A percentile compares a stretch with the other conserved stretches of the same genome.
Evolutionary conservation across 1,140 invertebrate species (phyloP).

Genomic region (Bombus consobrinus): DNA sequence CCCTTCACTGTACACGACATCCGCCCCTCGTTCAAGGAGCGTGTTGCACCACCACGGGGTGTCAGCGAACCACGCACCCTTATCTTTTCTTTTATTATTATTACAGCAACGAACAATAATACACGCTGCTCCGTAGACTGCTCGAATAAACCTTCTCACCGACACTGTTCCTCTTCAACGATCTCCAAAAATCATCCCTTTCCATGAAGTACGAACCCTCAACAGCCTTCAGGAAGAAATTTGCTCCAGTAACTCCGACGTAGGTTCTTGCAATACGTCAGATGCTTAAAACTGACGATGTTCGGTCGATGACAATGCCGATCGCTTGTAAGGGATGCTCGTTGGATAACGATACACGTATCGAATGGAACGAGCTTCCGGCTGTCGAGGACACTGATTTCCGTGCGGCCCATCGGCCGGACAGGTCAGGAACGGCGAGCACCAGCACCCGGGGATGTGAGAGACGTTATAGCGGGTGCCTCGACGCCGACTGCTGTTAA

Average conservation of each 20-base stretch:
- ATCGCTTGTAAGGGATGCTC: neutral
- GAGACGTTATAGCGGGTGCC: constrained; percentile 76
- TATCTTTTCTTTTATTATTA: neutral
- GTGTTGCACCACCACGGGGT: constrained; percentile 13
- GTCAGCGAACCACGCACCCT: constrained; percentile 33
- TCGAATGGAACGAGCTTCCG: constrained; percentile 34
- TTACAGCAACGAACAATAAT: constrained; percentile 34
- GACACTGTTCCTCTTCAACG: constrained; percentile 8
- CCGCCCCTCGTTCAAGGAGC: constrained; percentile 31
- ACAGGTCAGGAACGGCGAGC: constrained; percentile 58
- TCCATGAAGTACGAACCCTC: neutral
- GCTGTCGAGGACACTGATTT: constrained; percentile 65
- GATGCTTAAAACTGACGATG: neutral
- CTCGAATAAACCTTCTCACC: constrained; percentile 8
- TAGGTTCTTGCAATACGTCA: neutral
- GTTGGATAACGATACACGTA: constrained; percentile 20
- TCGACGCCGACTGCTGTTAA: constrained; percentile 79
- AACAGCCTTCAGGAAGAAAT: neutral
- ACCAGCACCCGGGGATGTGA: constrained; percentile 67
- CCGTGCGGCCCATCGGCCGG: constrained; percentile 64
- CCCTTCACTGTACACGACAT: constrained; percentile 60
- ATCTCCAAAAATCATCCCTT: constrained; percentile 10
- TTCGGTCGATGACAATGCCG: neutral
- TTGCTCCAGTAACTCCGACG: neutral
- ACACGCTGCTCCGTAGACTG: neutral